phyloP scores from a whole-genome alignment of 1,140 invertebrate species.

The Scaptomyza hsui region DNA sequence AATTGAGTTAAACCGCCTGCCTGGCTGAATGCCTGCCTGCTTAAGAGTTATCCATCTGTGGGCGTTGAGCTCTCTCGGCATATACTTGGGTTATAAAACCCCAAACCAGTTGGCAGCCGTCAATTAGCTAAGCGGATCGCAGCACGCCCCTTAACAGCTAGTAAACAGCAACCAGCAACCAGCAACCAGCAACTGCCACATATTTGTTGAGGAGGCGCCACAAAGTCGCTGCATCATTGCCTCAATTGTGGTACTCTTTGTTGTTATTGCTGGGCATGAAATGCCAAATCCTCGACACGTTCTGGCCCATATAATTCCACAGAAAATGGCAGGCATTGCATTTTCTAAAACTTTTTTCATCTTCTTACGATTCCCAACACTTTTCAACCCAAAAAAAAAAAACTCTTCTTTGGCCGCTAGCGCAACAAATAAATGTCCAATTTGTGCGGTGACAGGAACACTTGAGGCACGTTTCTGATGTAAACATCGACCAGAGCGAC shows the following conservation, averaged over 20 bases:
- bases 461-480: constrained; percentile 80
- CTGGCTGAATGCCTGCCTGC: constrained; percentile 3
- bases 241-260: constrained; percentile 22
- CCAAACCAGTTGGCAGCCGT: constrained; percentile 66
- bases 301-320: constrained; percentile 65
- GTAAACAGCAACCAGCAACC: constrained; percentile 17
- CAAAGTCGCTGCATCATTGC: constrained; percentile 69
- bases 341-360: constrained; percentile 17
- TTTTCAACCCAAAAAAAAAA: constrained; percentile 29
- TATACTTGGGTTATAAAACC: constrained; percentile 1
- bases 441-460: constrained; percentile 79
- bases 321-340: constrained; percentile 44
- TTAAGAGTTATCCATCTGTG: constrained; percentile 42
- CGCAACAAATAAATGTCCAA: constrained; percentile 80
- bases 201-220: constrained; percentile 62
- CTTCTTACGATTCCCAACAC: constrained; percentile 28
- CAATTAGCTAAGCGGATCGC: constrained; percentile 76
- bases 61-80: constrained; percentile 23
- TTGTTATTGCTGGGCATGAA: constrained; percentile 37
- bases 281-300: constrained; percentile 76
- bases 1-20: constrained; percentile 58
- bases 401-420: constrained; percentile 27
- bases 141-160: constrained; percentile 45
- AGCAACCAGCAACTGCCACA: constrained; percentile 32
- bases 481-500: constrained; percentile 74